phyloP scores from a whole-genome alignment of 2,888 invertebrate species.

The Eustalomyia histrio region DNA sequence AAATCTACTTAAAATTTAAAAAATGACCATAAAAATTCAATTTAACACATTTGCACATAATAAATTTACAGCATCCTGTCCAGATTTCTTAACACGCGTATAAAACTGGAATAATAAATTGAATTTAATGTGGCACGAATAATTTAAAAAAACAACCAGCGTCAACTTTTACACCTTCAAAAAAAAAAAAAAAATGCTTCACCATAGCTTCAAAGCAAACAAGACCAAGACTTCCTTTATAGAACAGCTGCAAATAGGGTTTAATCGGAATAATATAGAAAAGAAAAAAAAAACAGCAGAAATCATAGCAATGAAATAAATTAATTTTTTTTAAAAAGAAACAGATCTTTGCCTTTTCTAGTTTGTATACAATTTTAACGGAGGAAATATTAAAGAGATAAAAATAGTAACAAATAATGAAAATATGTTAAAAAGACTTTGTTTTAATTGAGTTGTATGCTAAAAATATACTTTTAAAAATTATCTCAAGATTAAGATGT shows the following conservation, averaged over 20 bases:
- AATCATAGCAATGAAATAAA: constrained; percentile 58
- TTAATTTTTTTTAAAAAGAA: constrained; percentile 41
- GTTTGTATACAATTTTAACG: not conserved
- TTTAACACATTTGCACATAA: constrained; percentile 52
- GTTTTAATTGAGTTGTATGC: constrained; percentile 51
- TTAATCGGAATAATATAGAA: not conserved
- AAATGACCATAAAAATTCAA: constrained; percentile 40
- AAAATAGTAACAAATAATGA: constrained; percentile 34
- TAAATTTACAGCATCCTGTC: constrained; percentile 59
- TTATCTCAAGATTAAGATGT: constrained; percentile 58
- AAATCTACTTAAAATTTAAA: constrained; percentile 1
- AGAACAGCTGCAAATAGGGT: constrained; percentile 42
- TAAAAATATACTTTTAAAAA: constrained; percentile 30
- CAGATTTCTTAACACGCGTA: constrained; percentile 9
- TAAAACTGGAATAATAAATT: constrained; percentile 44
- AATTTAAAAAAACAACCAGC: constrained; percentile 35
- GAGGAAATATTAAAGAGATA: constrained; percentile 27
- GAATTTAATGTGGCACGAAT: constrained; percentile 53
- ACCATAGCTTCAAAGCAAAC: constrained; percentile 12
- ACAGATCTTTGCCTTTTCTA: not conserved
- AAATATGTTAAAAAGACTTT: constrained; percentile 28
- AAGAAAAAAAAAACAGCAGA: not conserved
- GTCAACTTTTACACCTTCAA: constrained; percentile 56
- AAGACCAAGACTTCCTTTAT: constrained; percentile 41
- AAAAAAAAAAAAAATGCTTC: constrained; percentile 7